Evolutionary conservation across 1,140 invertebrate genomes (phyloP), one percentile per base, ranked within the genome.

Genomic region (Drosophila nikananu): DNA sequence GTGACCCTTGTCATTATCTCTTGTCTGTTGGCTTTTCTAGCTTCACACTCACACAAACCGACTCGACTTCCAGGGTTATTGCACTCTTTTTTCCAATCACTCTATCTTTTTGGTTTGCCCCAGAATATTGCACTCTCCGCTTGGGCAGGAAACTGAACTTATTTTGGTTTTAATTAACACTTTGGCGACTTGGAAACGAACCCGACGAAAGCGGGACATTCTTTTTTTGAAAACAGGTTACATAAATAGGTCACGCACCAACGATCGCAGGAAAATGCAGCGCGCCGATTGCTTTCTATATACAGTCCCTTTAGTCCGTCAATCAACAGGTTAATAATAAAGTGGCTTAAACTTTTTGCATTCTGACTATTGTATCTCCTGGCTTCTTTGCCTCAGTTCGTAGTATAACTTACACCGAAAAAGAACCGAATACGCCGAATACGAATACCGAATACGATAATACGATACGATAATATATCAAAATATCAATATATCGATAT

Each of bases 221-320:
- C 72, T 86, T 83, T 74, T 68, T 68, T 66, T 23, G 58, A 87
- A 86, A 91, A 91, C 87, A 91, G 87, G 87, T 91, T 91, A 91
- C 87, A 91, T 91, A 91, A 91, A 91, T 91, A 80, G 87, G 87
- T 91, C 87, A 89, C 86, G 86, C 86, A 90, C 86, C 84, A 86
- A 71, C 67, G 83, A 74, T 73, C 68, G 61, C 67, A 42, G 60
- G 59, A 79, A 64, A 64, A 84, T 77, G 86, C 81, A 78, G 64
- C 78, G 86, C 84, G 66, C 86, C 83, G 75, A 77, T 55, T 64
- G 59, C 55, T 54, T 41, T 39, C 51, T 35, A 39, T 39, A 25
- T n/a, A 35, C 21, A 27, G 66, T 75, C 48, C 32, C 39, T 64
- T 41, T 37, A 44, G 15, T 52, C 49, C 37, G 19, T 27, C 12